phyloP scores from a whole-genome alignment of 2,888 invertebrate genomes.

The Eristalis intricaria region DNA sequence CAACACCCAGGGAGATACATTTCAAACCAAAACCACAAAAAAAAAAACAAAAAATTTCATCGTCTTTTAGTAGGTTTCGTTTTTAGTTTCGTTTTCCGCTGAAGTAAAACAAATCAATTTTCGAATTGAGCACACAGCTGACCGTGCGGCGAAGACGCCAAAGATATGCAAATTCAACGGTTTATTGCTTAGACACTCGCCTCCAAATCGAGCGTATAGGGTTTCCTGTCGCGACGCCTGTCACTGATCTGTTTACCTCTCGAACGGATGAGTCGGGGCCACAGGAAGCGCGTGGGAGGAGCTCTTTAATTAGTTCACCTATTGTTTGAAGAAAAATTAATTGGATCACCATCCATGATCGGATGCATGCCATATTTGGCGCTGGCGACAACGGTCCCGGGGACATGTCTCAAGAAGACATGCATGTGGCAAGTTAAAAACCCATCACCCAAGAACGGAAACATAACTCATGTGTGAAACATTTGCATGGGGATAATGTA shows the following conservation, averaged over 20 bases:
- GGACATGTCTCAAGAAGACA: not conserved
- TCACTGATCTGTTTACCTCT: not conserved
- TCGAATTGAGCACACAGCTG: constrained; percentile 23
- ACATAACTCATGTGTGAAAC: constrained; percentile 10
- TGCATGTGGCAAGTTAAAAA: not conserved
- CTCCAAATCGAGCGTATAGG: not conserved
- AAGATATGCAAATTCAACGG: constrained; percentile 62
- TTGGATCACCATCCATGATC: not conserved
- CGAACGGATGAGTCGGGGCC: not conserved
- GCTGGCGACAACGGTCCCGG: not conserved
- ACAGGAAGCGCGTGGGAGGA: constrained; percentile 15
- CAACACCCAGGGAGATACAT: not conserved
- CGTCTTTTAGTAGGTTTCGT: not conserved
- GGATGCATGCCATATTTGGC: constrained; percentile 12
- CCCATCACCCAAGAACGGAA: constrained; percentile 15
- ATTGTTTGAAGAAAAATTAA: constrained; percentile 25
- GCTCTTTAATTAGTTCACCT: constrained; percentile 22
- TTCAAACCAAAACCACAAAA: not conserved
- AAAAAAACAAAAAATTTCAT: not conserved
- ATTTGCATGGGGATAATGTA: constrained; percentile 6
- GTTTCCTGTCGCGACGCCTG: constrained; percentile 17
- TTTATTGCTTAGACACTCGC: constrained; percentile 44
- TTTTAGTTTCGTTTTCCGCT: not conserved
- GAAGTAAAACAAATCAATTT: constrained; percentile 18
- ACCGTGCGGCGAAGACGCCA: constrained; percentile 28